Base-by-base conservation (phyloP, 2,797 vertebrate genomes). In the Pseudopleuronectes americanus region DNA sequence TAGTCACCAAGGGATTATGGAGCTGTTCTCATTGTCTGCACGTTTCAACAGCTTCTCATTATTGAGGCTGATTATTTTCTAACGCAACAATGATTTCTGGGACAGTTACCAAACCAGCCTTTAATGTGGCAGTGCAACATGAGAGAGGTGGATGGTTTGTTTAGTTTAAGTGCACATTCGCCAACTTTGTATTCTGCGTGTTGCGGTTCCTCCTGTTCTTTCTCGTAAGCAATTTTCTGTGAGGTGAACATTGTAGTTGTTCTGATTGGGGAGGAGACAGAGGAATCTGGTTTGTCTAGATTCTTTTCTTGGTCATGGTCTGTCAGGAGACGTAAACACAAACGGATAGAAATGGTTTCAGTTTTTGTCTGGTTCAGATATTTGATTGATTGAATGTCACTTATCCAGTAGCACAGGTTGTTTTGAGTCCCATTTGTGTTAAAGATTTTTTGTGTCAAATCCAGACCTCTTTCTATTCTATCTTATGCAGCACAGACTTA, bases 21-120 rank as follows among this genome's bases (percentile, higher is more conserved):
- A 65, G 68, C 72, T 17, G 52, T 55, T 67, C 59, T 64, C 57
- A 22, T 53, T 70, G 70, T 86, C 75, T 51, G 47, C 61, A 71
- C 52, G 3, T 92, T 92, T 93, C 93, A 92, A 66, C 93, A 88
- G 83, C 86, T 88, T 79, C 75, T 92, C 76, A 93, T 94, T 91
- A 89, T 63, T 60, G 26, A 33, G 55, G 76, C 56, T 80, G 64
- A 87, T 89, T 85, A 60, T 83, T 87, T 86, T 90, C 71, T 74
- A 69, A 84, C 59, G 54, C 68, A 49, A 60, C 64, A 67, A 55
- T 79, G 7, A 63, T 76, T 82, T 79, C 72, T 84, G 81, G 67
- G 61, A 65, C 23, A 0, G 90, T 79, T 92, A 93, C 81, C 61
- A 68, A 73, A 90, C 79, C 84, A 22, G 21, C 19, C 24, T 73